Conservation (phyloP, 2,797 vertebrate genomes). For the Peromyscus eremicus region DNA sequence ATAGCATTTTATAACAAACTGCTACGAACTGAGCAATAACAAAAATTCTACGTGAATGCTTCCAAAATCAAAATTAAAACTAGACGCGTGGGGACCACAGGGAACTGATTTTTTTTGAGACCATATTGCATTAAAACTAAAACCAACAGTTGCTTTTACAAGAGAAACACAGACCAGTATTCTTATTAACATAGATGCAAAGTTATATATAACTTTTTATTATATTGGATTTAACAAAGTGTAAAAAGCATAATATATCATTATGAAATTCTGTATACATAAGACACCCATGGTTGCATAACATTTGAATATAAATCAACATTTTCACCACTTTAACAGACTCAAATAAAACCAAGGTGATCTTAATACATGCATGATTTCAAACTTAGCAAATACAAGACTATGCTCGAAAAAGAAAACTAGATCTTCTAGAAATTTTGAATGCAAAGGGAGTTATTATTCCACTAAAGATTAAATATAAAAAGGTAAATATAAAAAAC, state of each 20-base stretch:
- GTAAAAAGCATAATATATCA: not conserved
- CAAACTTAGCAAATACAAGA: not conserved
- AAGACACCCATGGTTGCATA: not conserved
- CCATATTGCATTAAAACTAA: not conserved
- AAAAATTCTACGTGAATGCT: not conserved
- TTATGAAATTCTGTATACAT: not conserved
- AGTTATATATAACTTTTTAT: not conserved
- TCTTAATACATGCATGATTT: not conserved
- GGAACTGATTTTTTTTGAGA: not conserved
- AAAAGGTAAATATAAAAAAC: not conserved
- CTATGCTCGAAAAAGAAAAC: not conserved
- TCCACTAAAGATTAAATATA: not conserved
- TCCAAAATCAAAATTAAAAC: not conserved
- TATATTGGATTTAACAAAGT: not conserved
- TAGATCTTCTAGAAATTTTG: not conserved
- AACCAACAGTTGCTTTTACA: not conserved
- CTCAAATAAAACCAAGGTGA: not conserved
- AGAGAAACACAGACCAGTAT: not conserved
- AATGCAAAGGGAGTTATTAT: not conserved
- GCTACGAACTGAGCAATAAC: not conserved
- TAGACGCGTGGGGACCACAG: not conserved
- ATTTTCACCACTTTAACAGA: not conserved
- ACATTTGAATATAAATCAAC: slow-evolving; percentile 11
- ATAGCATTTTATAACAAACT: not conserved
- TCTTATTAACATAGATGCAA: not conserved